These are phyloP conservation scores for Gavia stellata DNA, from an alignment of 2,113 vertebrate genomes.

Conservation along the genomic window DNA sequence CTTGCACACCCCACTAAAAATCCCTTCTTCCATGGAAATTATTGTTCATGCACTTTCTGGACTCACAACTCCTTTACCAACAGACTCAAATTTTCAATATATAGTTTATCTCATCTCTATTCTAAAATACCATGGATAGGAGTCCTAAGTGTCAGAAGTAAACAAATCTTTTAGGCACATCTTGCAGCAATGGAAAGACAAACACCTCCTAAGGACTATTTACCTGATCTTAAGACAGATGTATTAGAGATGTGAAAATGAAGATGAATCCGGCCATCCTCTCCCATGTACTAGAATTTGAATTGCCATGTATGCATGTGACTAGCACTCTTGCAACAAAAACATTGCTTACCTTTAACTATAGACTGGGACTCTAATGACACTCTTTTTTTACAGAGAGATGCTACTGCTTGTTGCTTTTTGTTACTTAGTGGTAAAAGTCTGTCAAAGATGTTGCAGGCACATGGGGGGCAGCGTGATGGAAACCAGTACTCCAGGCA, in stretches of 20 bases:
- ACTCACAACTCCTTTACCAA: background rate
- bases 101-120: background rate
- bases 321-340: background rate
- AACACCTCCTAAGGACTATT: background rate
- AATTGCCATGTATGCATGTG: background rate
- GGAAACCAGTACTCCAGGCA: background rate
- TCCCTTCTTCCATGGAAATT: background rate
- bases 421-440: background rate
- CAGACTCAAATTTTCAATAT: background rate
- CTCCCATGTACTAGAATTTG: background rate
- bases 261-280: background rate
- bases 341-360: background rate
- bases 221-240: background rate
- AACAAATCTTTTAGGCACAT: background rate
- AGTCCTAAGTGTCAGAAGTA: background rate
- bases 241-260: background rate
- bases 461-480: fast-evolving
- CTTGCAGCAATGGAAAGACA: background rate
- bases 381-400: background rate
- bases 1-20: background rate
- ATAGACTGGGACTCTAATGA: background rate
- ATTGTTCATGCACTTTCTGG: background rate
- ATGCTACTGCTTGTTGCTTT: background rate
- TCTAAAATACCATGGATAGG: background rate
- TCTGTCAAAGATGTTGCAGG: background rate